Evolutionary conservation across 1,140 invertebrate genomes (phyloP), one percentile per base, ranked within the genome.

Genomic region (Fopius arisanus): DNA sequence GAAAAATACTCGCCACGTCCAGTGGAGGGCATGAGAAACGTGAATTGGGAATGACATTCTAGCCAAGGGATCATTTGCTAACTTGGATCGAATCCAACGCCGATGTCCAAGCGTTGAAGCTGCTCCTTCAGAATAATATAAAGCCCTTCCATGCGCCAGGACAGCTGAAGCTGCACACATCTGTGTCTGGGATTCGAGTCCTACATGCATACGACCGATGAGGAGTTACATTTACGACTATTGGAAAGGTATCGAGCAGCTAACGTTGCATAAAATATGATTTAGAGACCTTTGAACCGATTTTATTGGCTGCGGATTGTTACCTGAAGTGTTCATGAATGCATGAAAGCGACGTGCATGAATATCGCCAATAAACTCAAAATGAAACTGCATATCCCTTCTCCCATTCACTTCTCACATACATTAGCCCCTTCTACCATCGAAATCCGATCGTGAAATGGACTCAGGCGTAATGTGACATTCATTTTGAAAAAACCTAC

Each of bases 211-310:
- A 59, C 10, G 54, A 28, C 14, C 21, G 54, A 19, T 59, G 54
- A 59, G 26, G 54, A 59, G 54, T 19, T 28, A 71, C 59, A 66
- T 82, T 81, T 82, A 82, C 70, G 81, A 81, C 73, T 79, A 80
- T 80, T 77, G 71, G 73, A 66, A 31, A 65, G 67, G 62, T 79
- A 81, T 81, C 71, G 79, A 75, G 67, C 73, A 73, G 62, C 75
- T 80, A 81, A 80, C 77, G 78, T 78, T 80, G 78, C 80, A 78
- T 80, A 81, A 79, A 79, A 79, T 79, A 83, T 81, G 79, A 81
- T 82, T 83, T 81, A 83, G 73, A 77, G 82, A 82, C 77, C 81
- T 83, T 80, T 81, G 79, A 79, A 83, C 78, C 43, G 40, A 21
- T 12, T 68, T 67, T 75, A 77, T 63, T 69, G 41, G 65, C 75